A percentile compares a stretch with the other conserved stretches of the same genome.
Conservation (phyloP, 2,113 vertebrate species). For the Pristiophorus japonicus region DNA sequence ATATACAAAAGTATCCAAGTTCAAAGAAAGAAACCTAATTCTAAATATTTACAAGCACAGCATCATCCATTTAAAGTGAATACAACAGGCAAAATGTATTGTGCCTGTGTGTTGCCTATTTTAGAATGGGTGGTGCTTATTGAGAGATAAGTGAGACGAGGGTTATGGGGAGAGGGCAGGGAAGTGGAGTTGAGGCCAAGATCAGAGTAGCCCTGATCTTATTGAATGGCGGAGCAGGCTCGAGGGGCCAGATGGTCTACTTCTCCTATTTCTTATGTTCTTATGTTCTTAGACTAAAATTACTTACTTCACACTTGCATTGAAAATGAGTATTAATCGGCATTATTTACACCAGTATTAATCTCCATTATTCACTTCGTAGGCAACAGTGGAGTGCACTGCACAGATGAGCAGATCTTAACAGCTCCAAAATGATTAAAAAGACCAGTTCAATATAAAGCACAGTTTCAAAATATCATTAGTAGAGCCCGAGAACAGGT, state of each 20-base stretch:
- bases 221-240: no score
- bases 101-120: no score
- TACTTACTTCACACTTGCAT: background rate
- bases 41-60: background rate
- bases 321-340: background rate
- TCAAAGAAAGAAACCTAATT: slow-evolving; percentile 13
- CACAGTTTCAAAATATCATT: background rate
- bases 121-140: no score
- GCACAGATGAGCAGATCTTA: background rate
- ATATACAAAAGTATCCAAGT: background rate
- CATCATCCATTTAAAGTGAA: background rate
- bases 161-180: no score
- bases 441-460: background rate
- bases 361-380: background rate
- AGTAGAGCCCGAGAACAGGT: background rate
- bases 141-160: no score
- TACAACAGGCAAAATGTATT: background rate
- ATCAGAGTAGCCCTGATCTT: no score
- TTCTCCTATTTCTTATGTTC: no score
- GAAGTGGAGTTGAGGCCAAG: no score
- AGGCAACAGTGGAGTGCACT: background rate
- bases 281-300: background rate
- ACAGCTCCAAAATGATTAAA: background rate
- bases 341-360: background rate
- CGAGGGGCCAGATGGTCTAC: no score